Base-by-base conservation (phyloP, 2,888 invertebrate genomes). In the Caenorhabditis imperialis region DNA sequence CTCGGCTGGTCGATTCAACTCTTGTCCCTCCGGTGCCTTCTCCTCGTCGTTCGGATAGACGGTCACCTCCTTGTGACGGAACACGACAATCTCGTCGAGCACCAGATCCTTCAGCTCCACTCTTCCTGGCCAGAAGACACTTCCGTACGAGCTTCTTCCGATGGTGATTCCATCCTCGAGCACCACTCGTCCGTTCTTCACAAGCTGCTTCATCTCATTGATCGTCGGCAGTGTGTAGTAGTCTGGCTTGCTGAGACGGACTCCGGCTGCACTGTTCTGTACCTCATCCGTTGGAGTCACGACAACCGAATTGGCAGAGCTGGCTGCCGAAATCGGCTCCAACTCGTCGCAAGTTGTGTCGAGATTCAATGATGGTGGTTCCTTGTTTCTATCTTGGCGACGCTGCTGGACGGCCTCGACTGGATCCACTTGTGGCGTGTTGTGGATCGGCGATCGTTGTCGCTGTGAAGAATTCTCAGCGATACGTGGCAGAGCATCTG, bases 211-310 rank as follows among this genome's bases (percentile, higher is more conserved):
- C 84, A 99, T 91, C 79, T 94, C 93, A 40, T 94, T 93, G 67
- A 96, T 87, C 0, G 93, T 90, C 0, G 98, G 98, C 75, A 94
- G 92, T 0, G 94, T 95, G 88, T 94, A 98, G 89, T 98, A 98
- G 6, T 95, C 96, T 90, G 92, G 85, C 0, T 95, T 91, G 0
- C 92, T 92, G 42, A 95, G 90, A 7, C 92, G 91, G 6, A 96
- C 92, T 1, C 94, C 94, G 0, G 94, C 92, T 0, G 93, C 92
- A 62, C 88, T 86, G 5, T 87, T 86, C 20, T 62, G 53, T 3
- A 22, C n/a, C n/a, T 48, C 60, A 6, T 61, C 54, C 4, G 71
- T 57, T 10, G 61, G 62, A 14, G 55, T 62, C 12, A 62, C 37
- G 35, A 42, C 73, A 7, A 65, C 44, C 8, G 62, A 51, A 2